Conservation (phyloP, 1,140 invertebrate genomes). For the Heliothis virescens region DNA sequence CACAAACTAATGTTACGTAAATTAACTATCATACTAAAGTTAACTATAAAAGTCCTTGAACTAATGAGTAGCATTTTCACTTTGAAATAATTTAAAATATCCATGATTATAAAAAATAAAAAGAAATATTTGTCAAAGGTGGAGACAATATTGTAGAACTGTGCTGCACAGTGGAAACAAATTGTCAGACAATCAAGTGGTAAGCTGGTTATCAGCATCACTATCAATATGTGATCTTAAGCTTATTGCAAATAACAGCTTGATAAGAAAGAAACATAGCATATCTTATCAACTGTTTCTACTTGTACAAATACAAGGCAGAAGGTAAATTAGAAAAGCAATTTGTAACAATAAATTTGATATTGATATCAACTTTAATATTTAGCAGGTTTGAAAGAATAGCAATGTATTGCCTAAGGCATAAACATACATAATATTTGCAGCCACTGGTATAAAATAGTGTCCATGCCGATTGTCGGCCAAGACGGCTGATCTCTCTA, state of each 20-base stretch:
- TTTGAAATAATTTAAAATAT: slow-evolving; percentile 56
- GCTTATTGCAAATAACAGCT: slow-evolving; percentile 82
- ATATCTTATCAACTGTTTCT: slow-evolving; percentile 79
- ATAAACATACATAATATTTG: not conserved
- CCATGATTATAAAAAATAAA: slow-evolving; percentile 64
- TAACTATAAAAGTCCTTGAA: slow-evolving; percentile 73
- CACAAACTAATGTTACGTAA: slow-evolving; percentile 72
- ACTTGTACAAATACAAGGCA: slow-evolving; percentile 64
- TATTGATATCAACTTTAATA: slow-evolving; percentile 21
- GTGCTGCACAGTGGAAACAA: slow-evolving; percentile 65
- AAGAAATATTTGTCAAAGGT: slow-evolving; percentile 63
- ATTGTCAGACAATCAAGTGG: slow-evolving; percentile 64
- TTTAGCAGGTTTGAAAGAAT: not conserved
- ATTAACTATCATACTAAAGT: slow-evolving; percentile 65
- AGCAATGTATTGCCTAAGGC: not conserved
- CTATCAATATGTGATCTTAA: slow-evolving; percentile 83
- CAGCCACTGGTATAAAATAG: not conserved
- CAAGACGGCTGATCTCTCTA: too few species aligned
- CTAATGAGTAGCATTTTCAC: slow-evolving; percentile 72
- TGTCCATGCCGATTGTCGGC: too few species aligned
- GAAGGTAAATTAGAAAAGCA: slow-evolving; percentile 48
- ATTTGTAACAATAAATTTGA: slow-evolving; percentile 43
- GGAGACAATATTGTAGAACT: slow-evolving; percentile 67
- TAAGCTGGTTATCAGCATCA: slow-evolving; percentile 72
- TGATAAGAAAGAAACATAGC: slow-evolving; percentile 79